These are phyloP conservation scores for Tiliacea citrago DNA, from an alignment of 2,888 invertebrate genomes.

Conservation along the genomic window DNA sequence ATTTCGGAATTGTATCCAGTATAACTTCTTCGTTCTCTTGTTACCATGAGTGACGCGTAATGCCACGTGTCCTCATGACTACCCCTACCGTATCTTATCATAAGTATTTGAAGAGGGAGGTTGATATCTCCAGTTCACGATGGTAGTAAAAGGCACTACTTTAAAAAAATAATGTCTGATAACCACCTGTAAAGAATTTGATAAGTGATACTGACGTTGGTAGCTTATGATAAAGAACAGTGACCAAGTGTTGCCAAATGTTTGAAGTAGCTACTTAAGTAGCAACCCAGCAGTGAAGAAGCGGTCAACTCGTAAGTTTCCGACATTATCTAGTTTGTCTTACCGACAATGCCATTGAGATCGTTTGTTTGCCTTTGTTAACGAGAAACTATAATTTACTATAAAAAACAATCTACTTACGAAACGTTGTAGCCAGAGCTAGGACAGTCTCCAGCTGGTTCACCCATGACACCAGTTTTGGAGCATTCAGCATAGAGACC, in stretches of 20 bases:
- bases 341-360: background rate
- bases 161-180: background rate
- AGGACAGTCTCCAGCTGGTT: slow-evolving; percentile 72
- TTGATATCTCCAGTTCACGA: background rate
- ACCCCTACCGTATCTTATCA: background rate
- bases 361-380: background rate
- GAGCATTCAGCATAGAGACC: slow-evolving; percentile 91
- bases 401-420: slow-evolving; percentile 67
- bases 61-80: background rate
- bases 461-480: slow-evolving; percentile 79
- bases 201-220: background rate
- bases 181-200: background rate
- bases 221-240: background rate
- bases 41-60: background rate
- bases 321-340: background rate
- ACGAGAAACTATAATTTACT: no score
- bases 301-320: background rate
- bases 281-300: background rate
- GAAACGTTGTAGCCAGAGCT: slow-evolving; percentile 72
- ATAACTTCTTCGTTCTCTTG: background rate
- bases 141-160: background rate
- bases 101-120: background rate
- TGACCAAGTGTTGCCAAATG: no score
- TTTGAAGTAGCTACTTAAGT: no score
- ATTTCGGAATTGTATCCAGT: background rate